phyloP scores from a whole-genome alignment of 2,797 vertebrate species.

The Urosaurus nigricauda region DNA sequence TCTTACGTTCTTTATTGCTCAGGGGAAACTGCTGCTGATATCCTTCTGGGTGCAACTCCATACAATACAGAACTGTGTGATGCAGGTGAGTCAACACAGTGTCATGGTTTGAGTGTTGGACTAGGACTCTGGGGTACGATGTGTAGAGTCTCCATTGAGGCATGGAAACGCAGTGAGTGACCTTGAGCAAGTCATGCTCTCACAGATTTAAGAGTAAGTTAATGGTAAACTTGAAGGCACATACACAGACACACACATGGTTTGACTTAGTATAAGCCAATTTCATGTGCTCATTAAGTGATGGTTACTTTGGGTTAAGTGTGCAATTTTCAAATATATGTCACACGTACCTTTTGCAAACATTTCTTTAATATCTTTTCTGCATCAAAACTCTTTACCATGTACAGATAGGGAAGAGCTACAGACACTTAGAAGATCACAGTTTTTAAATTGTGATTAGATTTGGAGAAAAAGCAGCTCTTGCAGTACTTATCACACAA shows the following conservation, averaged over 20 bases:
- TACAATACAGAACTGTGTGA: background rate
- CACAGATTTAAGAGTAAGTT: no score
- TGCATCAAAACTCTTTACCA: background rate
- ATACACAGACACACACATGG: no score
- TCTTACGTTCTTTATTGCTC: background rate
- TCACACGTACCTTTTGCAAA: background rate
- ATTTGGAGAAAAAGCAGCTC: no score
- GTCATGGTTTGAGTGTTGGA: no score
- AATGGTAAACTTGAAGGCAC: no score
- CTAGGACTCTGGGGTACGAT: no score
- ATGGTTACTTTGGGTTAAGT: background rate
- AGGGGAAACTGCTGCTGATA: background rate
- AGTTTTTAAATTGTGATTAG: no score
- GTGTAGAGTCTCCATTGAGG: no score
- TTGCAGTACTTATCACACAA: no score
- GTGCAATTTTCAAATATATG: background rate
- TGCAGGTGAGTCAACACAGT: background rate
- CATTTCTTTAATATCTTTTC: background rate
- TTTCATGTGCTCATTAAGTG: background rate
- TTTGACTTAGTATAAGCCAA: background rate
- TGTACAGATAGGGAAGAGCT: background rate
- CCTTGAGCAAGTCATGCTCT: no score
- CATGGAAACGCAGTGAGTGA: no score
- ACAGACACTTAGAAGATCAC: background rate
- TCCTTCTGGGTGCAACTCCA: background rate